A percentile compares a stretch with the other conserved stretches of the same genome.
These are phyloP conservation scores for Hoplias malabaricus DNA, from an alignment of 2,113 vertebrate genomes.

Conservation along the genomic window DNA sequence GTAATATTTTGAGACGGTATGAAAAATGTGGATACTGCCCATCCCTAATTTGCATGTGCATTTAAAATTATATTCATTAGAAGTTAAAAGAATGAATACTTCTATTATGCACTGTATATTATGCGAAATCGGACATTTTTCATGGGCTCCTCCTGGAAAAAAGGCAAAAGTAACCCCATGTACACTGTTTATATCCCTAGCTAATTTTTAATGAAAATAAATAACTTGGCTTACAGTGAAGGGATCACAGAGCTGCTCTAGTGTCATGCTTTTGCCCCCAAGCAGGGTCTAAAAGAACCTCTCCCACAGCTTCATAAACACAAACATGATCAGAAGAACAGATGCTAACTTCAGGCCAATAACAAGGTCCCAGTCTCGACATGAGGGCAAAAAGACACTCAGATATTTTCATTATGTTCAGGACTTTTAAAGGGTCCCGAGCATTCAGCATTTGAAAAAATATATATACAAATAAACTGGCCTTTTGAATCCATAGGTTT, in stretches of 20 bases:
- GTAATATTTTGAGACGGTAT: no score
- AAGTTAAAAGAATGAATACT: not conserved
- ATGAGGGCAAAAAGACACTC: not conserved
- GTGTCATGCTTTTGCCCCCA: not conserved
- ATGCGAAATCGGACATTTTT: no score
- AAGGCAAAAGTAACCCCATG: not conserved
- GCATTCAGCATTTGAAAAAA: not conserved
- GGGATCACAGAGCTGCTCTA: not conserved
- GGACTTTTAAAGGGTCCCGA: not conserved
- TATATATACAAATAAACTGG: not conserved
- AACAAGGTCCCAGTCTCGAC: not conserved
- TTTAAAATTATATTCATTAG: no score
- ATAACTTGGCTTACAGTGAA: not conserved
- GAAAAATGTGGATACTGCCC: no score
- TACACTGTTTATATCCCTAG: not conserved
- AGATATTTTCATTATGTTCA: conserved; percentile 15
- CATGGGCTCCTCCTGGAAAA: not conserved
- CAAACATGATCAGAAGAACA: conserved; percentile 30
- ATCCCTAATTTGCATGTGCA: no score
- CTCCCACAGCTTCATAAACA: not conserved
- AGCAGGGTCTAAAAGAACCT: conserved; percentile 19
- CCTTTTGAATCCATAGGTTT: no score
- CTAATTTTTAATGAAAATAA: no score
- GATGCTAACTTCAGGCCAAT: conserved; percentile 28
- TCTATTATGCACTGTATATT: not conserved